Conservation (phyloP, 1,140 invertebrate genomes). For the Panulirus ornatus region DNA sequence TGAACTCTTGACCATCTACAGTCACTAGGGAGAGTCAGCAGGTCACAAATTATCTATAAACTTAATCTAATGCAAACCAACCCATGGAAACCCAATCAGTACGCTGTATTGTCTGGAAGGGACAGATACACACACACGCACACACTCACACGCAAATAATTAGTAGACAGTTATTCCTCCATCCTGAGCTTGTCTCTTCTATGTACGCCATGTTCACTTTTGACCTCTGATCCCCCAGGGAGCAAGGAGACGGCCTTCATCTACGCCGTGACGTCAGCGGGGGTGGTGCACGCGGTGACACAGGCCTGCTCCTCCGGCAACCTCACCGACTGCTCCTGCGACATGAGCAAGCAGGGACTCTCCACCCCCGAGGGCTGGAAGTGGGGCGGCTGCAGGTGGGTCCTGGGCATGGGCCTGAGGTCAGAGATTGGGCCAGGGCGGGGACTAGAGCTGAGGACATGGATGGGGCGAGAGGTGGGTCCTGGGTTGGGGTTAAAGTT, state of each 20-base stretch:
- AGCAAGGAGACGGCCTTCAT: constrained; percentile 85
- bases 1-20: no score
- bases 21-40: no score
- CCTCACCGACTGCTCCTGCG: constrained; percentile 84
- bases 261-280: constrained; percentile 84
- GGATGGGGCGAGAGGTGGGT: no score
- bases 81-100: no score
- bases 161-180: no score
- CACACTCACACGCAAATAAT: no score
- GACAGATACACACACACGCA: no score
- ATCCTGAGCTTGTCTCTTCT: neutral
- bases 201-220: neutral
- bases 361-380: constrained; percentile 83
- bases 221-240: constrained; percentile 79
- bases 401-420: neutral
- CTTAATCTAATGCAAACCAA: no score
- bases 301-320: constrained; percentile 84
- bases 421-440: neutral
- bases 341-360: constrained; percentile 80
- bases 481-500: no score
- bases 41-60: no score
- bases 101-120: no score
- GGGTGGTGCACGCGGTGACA: constrained; percentile 84
- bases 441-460: neutral
- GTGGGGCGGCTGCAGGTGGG: constrained; percentile 84